A percentile compares a stretch with the other conserved stretches of the same genome.
phyloP scores from a whole-genome alignment of 2,888 invertebrate genomes.

The Cerceris rybyensis region DNA sequence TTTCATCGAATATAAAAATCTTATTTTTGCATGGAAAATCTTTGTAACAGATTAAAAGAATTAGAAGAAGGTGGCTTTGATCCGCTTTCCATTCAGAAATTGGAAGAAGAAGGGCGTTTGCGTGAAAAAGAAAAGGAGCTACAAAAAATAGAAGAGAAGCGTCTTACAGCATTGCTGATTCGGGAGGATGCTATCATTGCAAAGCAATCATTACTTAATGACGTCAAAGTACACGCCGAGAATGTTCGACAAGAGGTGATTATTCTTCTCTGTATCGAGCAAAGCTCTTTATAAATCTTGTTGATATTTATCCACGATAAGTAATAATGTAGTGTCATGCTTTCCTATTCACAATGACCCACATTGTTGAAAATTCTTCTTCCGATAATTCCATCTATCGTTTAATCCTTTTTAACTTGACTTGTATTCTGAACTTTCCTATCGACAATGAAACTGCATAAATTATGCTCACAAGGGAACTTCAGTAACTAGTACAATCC shows the following conservation, averaged over 20 bases:
- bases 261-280: neutral
- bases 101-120: conserved; percentile 38
- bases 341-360: too few relatives aligned
- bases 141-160: conserved; percentile 47
- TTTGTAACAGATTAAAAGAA: conserved; percentile 35
- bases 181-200: conserved; percentile 47
- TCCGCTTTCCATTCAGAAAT: conserved; percentile 28
- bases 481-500: too few relatives aligned
- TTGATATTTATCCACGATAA: neutral
- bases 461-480: too few relatives aligned
- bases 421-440: too few relatives aligned
- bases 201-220: conserved; percentile 42
- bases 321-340: too few relatives aligned
- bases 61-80: conserved; percentile 37
- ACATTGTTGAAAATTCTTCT: too few relatives aligned
- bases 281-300: neutral
- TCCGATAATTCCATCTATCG: too few relatives aligned
- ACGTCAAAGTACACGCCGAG: conserved; percentile 34
- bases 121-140: conserved; percentile 36
- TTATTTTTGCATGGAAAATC: neutral
- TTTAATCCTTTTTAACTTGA: too few relatives aligned
- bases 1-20: neutral
- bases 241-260: conserved; percentile 48
- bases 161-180: conserved; percentile 30
- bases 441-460: too few relatives aligned